A percentile compares a stretch with the other conserved stretches of the same genome.
phyloP scores from a whole-genome alignment of 2,797 vertebrate species.

The Pangasius larnaudii region DNA sequence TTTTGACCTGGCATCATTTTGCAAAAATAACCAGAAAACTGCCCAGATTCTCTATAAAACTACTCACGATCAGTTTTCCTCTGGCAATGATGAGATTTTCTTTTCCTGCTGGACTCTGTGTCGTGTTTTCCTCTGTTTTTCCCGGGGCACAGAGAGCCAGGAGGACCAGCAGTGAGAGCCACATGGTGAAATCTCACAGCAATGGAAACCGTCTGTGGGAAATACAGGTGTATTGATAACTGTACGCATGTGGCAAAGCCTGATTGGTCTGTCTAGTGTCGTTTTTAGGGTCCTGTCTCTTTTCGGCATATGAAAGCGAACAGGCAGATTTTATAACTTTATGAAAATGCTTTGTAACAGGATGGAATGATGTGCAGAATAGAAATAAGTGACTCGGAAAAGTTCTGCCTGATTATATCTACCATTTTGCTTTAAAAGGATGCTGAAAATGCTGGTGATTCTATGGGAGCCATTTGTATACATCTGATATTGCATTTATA shows the following conservation, averaged over 20 bases:
- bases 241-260: conserved; percentile 40
- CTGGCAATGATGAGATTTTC: conserved; percentile 60
- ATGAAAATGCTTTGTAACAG: background rate
- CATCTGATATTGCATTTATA: background rate
- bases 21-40: background rate
- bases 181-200: conserved; percentile 46
- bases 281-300: background rate
- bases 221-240: conserved; percentile 47
- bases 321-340: background rate
- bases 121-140: conserved; percentile 41
- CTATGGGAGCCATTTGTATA: background rate
- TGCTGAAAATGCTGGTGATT: background rate
- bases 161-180: conserved; percentile 36
- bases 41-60: background rate
- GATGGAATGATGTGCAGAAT: background rate
- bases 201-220: background rate
- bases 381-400: background rate
- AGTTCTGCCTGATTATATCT: background rate
- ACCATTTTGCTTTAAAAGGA: background rate
- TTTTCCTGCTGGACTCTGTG: conserved; percentile 26
- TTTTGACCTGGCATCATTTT: background rate
- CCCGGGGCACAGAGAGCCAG: conserved; percentile 42
- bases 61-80: conserved; percentile 61
- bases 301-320: background rate
- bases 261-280: conserved; percentile 41